A percentile compares a stretch with the other conserved stretches of the same genome.
Conservation (phyloP, 2,888 invertebrate species). For the Ctenicera cuprea region DNA sequence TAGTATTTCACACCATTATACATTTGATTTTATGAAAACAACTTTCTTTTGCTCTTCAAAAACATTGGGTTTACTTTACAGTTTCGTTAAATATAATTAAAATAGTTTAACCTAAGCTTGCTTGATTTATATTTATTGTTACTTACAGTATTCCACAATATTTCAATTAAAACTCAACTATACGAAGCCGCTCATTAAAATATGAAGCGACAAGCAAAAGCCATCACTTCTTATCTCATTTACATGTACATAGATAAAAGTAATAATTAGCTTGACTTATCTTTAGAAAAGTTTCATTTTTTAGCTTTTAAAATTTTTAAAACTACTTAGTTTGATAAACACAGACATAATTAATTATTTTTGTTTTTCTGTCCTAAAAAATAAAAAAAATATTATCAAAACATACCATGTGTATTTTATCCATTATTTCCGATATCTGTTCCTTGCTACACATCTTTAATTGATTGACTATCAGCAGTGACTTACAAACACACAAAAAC, state of each 20-base stretch:
- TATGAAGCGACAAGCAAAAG: background rate
- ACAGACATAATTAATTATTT: too few species aligned
- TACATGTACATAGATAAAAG: background rate
- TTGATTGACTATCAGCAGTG: background rate
- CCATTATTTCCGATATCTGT: constrained; percentile 82
- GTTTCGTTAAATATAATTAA: too few species aligned
- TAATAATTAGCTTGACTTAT: constrained; percentile 3
- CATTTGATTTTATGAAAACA: too few species aligned
- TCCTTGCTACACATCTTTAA: constrained; percentile 80
- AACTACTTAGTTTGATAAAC: background rate
- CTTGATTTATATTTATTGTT: too few species aligned
- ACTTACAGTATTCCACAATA: too few species aligned
- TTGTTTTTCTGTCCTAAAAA: too few species aligned
- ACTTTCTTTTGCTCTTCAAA: too few species aligned
- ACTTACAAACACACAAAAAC: constrained; percentile 8
- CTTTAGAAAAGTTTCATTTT: background rate
- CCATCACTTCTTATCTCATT: constrained; percentile 3
- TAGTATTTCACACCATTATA: too few species aligned
- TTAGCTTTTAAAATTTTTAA: background rate
- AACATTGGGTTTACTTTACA: too few species aligned
- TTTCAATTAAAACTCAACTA: background rate
- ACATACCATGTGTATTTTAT: constrained; percentile 85
- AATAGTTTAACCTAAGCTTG: too few species aligned
- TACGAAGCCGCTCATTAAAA: constrained; percentile 9
- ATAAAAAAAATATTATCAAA: background rate